These are phyloP conservation scores for Andrena hattorfiana DNA, from an alignment of 2,888 invertebrate genomes.

Conservation along the genomic window DNA sequence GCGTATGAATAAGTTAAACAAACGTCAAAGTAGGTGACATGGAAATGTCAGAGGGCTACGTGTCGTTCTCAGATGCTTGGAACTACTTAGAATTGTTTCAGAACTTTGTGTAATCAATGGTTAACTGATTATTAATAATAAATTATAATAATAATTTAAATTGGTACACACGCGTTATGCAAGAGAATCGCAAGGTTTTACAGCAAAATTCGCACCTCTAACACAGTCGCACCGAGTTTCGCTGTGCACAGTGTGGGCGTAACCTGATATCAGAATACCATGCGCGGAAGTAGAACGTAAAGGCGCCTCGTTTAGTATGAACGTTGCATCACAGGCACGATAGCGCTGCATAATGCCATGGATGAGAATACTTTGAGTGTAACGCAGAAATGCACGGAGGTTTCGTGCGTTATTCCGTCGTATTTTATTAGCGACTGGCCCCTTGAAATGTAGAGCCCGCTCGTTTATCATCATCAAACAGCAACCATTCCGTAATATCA, in stretches of 20 bases:
- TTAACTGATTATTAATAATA: neutral
- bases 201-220: constrained; percentile 40
- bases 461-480: constrained; percentile 22
- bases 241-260: constrained; percentile 36
- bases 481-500: constrained; percentile 19
- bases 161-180: neutral
- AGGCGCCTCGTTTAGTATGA: constrained; percentile 70
- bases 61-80: neutral
- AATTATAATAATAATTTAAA: neutral
- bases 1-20: constrained; percentile 21
- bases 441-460: constrained; percentile 16
- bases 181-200: constrained; percentile 22
- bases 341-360: constrained; percentile 54
- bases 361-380: constrained; percentile 31
- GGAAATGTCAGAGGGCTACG: constrained; percentile 3
- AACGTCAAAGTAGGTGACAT: constrained; percentile 16
- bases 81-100: neutral
- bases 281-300: constrained; percentile 70
- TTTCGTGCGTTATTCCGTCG: constrained; percentile 37
- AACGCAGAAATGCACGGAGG: constrained; percentile 32
- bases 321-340: constrained; percentile 65
- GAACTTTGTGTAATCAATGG: neutral
- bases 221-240: constrained; percentile 15
- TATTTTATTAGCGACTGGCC: constrained; percentile 46
- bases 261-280: constrained; percentile 60